phyloP scores from a whole-genome alignment of 2,113 vertebrate genomes.

The Cephalopholis sonnerati region DNA sequence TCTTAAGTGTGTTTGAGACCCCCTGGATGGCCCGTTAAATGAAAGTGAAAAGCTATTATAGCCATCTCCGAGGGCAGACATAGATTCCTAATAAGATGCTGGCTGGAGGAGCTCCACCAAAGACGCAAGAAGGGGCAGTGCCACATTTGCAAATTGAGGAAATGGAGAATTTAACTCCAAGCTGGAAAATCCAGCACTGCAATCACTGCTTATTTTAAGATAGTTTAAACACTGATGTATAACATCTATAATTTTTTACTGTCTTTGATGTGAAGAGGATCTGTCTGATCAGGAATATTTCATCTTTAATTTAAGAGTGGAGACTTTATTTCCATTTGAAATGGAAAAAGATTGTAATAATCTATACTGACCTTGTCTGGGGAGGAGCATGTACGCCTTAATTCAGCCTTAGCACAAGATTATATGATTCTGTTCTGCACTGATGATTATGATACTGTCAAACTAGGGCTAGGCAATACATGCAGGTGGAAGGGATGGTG shows the following conservation, averaged over 20 bases:
- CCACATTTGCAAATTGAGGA: conserved; percentile 6
- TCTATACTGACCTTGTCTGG: too few species aligned
- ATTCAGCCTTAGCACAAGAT: background rate
- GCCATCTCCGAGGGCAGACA: conserved; percentile 40
- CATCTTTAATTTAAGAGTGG: too few species aligned
- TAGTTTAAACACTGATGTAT: too few species aligned
- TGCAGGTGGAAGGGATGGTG: too few species aligned
- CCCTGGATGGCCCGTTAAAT: conserved; percentile 53
- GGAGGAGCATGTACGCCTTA: background rate
- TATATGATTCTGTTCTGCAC: background rate
- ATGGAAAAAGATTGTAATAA: background rate
- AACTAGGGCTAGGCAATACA: too few species aligned
- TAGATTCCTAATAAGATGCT: conserved; percentile 47
- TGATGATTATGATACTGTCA: background rate
- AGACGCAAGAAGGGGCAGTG: background rate
- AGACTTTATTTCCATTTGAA: background rate
- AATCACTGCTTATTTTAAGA: background rate
- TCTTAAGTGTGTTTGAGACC: conserved; percentile 48
- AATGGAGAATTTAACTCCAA: background rate
- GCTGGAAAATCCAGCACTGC: background rate
- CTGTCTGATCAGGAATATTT: background rate
- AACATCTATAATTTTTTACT: background rate
- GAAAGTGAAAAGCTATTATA: conserved; percentile 60
- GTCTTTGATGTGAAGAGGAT: background rate
- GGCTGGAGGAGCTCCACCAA: conserved; percentile 19